Conservation (phyloP, 2,797 vertebrate genomes). For the Remorina albescens region DNA sequence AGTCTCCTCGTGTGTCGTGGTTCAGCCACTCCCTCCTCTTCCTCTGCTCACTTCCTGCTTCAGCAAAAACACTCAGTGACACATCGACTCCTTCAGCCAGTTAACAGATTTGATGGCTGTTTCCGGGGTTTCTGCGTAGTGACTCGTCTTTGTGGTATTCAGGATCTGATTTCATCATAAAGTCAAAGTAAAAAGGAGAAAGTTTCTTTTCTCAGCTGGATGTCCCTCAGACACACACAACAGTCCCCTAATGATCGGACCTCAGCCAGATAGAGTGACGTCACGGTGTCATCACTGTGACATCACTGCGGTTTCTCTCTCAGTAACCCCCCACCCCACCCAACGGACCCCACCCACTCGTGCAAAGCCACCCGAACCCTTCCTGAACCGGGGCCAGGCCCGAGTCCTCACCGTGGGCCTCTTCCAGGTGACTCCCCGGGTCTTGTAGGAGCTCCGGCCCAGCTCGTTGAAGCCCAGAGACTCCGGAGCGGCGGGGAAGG, state of each 20-base stretch:
- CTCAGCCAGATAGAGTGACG: too few species aligned
- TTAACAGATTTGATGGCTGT: neutral
- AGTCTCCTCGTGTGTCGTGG: too few species aligned
- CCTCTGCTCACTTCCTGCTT: conserved; percentile 27
- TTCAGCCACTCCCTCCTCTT: neutral
- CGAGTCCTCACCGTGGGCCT: conserved; percentile 80
- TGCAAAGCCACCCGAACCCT: neutral
- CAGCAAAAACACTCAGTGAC: conserved; percentile 11
- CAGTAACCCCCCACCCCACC: conserved; percentile 5
- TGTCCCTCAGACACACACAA: too few species aligned
- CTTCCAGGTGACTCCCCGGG: conserved; percentile 82
- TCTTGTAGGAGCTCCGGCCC: conserved; percentile 82
- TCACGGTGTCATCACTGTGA: too few species aligned
- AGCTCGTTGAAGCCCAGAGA: conserved; percentile 89
- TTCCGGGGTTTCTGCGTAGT: too few species aligned
- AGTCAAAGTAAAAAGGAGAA: too few species aligned
- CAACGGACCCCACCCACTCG: neutral
- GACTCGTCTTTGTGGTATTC: conserved; percentile 16
- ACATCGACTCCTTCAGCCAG: too few species aligned
- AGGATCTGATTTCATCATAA: neutral
- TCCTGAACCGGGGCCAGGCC: too few species aligned
- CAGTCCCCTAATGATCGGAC: too few species aligned
- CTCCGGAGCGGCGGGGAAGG: conserved; percentile 54
- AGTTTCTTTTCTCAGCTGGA: too few species aligned
- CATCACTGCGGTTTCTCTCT: too few species aligned